Percentiles rank a stretch among this genome's conserved stretches.
Evolutionary conservation across 2,888 invertebrate species (phyloP).

Genomic region (Oxycera nigricornis): DNA sequence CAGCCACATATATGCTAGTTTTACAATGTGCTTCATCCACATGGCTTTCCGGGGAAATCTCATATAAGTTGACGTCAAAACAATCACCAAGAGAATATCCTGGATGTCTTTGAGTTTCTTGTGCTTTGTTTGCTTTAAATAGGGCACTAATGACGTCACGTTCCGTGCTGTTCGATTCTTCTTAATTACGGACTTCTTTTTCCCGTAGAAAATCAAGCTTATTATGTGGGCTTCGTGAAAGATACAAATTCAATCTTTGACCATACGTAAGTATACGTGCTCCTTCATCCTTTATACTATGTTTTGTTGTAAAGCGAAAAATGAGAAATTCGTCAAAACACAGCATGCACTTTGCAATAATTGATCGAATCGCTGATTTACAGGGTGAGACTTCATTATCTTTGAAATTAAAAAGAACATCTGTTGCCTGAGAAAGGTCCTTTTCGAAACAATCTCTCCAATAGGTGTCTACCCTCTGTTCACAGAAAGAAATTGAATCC

Average conservation of each 20-base stretch:
- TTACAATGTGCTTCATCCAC: background rate
- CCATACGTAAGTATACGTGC: background rate
- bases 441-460: background rate
- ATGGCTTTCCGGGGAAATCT: background rate
- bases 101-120: background rate
- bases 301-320: no score
- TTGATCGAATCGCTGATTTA: background rate
- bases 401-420: constrained; percentile 32
- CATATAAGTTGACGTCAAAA: constrained; percentile 32
- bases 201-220: constrained; percentile 12
- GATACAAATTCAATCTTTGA: background rate
- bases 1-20: background rate
- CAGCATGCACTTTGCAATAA: background rate
- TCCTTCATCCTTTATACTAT: background rate
- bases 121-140: constrained; percentile 32
- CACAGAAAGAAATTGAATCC: no score
- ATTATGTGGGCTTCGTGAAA: background rate
- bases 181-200: constrained; percentile 42
- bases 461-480: no score
- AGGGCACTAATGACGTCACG: constrained; percentile 46
- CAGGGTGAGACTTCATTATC: constrained; percentile 18
- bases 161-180: constrained; percentile 39
- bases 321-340: no score
- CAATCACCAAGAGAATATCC: constrained; percentile 31
- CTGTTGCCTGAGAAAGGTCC: constrained; percentile 24